Conservation (phyloP, 2,888 invertebrate genomes). For the Plagodis pulveraria region DNA sequence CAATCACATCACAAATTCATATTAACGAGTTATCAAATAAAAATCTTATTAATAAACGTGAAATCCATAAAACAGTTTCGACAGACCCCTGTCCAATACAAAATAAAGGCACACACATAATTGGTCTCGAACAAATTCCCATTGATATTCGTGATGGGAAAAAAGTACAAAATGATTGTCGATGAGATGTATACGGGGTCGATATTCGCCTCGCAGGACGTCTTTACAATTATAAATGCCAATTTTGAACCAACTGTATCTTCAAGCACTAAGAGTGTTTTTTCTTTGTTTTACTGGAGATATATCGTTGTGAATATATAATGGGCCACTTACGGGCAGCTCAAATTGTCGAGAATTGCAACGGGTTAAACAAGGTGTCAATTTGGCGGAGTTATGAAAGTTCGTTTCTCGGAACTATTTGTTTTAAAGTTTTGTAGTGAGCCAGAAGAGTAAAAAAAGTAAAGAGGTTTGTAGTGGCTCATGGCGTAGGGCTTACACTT, state of each 20-base stretch:
- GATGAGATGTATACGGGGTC: conserved; percentile 74
- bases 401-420: conserved; percentile 80
- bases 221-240: conserved; percentile 46
- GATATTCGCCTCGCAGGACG: conserved; percentile 69
- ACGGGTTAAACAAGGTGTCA: conserved; percentile 82
- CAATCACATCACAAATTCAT: conserved; percentile 35
- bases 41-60: conserved; percentile 51
- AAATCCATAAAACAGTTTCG: conserved; percentile 52
- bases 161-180: conserved; percentile 77
- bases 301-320: conserved; percentile 62
- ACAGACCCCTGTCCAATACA: conserved; percentile 58
- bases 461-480: conserved; percentile 40
- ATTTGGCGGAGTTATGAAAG: conserved; percentile 84
- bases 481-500: conserved; percentile 59
- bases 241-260: conserved; percentile 34
- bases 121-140: conserved; percentile 81
- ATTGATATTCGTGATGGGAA: conserved; percentile 84
- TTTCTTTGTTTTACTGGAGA: conserved; percentile 25
- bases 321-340: conserved; percentile 80
- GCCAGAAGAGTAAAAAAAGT: conserved; percentile 16
- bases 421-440: conserved; percentile 72
- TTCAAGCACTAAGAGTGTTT: conserved; percentile 24
- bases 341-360: conserved; percentile 82
- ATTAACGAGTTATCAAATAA: conserved; percentile 45
- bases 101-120: conserved; percentile 78